Evolutionary conservation across 2,797 vertebrate genomes (phyloP), one percentile per base, ranked within the genome.

Genomic region (Malurus splendens): DNA sequence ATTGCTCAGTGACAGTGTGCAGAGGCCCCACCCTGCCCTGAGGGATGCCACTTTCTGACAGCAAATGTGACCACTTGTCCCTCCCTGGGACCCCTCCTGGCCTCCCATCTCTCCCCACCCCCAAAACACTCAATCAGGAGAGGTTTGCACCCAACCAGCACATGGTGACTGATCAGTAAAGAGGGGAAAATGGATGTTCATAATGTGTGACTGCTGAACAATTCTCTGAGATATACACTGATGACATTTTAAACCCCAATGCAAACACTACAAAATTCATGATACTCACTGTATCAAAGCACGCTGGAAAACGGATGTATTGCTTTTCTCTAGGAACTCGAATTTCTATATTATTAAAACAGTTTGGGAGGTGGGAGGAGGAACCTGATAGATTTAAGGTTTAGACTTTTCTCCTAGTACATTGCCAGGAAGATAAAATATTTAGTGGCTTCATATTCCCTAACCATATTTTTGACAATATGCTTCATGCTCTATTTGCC

Each of bases 391-490:
- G 94, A 97, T 96, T 95, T 96, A 95, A 80, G 68, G 70, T 72
- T 89, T 82, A 70, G 92, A 92, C 81, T 91, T 96, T 92, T 96
- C 71, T 93, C 83, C 68, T 83, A 89, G 65, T 94, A 90, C 84
- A 77, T 33, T 92, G 79, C 92, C 94, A 94, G 60, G 60, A 87
- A 95, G 90, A 96, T 94, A 94, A 97, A 96, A 96, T 90, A 95
- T 94, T 95, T 94, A 94, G 89, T 44, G 71, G 93, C 65, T 95
- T 84, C 92, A 86, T 92, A 91, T 92, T 96, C 92, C 91, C 94
- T 90, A 95, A 95, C 91, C 88, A 89, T 92, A 90, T 92, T 93
- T 95, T 94, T 96, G 94, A 95, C 94, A 96, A 94, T 93, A 94
- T 71, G 92, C 90, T 95, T 96, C 93, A 86, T 93, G 93, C 89